Base-by-base conservation (phyloP, 2,888 invertebrate genomes). In the Lepeophtheirus nordmannii region DNA sequence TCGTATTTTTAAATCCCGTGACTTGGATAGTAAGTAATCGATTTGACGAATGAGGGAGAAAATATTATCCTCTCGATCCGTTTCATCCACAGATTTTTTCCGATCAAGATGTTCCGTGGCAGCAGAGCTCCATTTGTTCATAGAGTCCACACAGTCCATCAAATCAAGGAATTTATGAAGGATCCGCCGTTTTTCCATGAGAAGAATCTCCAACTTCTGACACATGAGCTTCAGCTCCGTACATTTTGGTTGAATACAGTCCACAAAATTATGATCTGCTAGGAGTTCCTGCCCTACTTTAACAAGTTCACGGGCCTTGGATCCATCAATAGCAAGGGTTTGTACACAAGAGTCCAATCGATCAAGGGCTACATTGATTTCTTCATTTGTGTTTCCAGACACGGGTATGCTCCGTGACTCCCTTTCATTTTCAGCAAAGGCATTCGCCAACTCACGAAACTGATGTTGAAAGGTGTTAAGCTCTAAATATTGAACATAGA, bases 221-320 rank as follows among this genome's bases (percentile, higher is more conserved):
- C 22, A 22, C 75, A 94, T 87, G 72, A 92, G 81, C 72, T 87
- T 83, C 68, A 97, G 78, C 77, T 97, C 96, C 71, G 87, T 86
- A 76, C 94, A 94, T 79, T 96, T 94, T 57, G 96, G 94, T 74
- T 90, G 86, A 57, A 96, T 87, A 72, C 90, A 88, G 76, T 94
- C 94, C 70, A 87, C 87, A 68, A 85, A 89, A 73, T 89, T 84
- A 65, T 89, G 85, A 67, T 86, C 85, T 71, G 84, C 82, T 73
- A 92, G 84, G 73, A 96, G 78, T 72, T 85, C 84, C 71, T 89
- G 86, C 63, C 91, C 91, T 58, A 75, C 73, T 57, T 74, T 72
- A 72, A 89, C 85, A 70, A 93, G 85, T 74, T 87, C 83, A 70
- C 86, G 84, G 37, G 92, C 89, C 70, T 74, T 82, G 71, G 86